phyloP scores from a whole-genome alignment of 2,888 invertebrate species.

The Cactoblastis cactorum region DNA sequence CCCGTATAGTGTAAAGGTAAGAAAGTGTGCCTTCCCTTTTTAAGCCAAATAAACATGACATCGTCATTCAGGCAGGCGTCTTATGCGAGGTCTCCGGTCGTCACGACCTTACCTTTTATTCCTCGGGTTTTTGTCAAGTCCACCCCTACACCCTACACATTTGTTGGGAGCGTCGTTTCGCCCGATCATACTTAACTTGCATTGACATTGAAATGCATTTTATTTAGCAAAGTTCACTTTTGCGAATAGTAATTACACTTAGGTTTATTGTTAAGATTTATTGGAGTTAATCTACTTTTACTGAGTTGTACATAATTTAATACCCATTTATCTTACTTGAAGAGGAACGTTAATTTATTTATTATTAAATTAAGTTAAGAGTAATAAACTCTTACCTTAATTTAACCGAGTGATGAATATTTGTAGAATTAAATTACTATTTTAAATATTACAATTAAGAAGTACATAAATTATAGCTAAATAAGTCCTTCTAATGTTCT shows the following conservation, averaged over 20 bases:
- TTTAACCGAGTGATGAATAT: no score
- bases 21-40: conserved; percentile 56
- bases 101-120: conserved; percentile 61
- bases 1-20: conserved; percentile 46
- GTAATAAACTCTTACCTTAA: no score
- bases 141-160: conserved; percentile 50
- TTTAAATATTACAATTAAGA: no score
- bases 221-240: conserved; percentile 34
- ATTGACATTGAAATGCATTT: conserved; percentile 54
- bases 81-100: conserved; percentile 47
- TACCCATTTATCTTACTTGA: no score
- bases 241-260: conserved; percentile 21
- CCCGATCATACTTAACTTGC: conserved; percentile 50
- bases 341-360: no score
- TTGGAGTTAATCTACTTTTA: no score
- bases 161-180: conserved; percentile 47
- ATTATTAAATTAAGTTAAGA: no score
- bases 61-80: conserved; percentile 59
- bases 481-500: no score
- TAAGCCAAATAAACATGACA: conserved; percentile 73
- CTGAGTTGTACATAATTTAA: no score
- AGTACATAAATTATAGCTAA: no score
- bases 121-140: conserved; percentile 58
- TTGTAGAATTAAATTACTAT: no score
- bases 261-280: neutral